Base-by-base conservation (phyloP, 2,113 vertebrate genomes). In the Pedetes capensis region DNA sequence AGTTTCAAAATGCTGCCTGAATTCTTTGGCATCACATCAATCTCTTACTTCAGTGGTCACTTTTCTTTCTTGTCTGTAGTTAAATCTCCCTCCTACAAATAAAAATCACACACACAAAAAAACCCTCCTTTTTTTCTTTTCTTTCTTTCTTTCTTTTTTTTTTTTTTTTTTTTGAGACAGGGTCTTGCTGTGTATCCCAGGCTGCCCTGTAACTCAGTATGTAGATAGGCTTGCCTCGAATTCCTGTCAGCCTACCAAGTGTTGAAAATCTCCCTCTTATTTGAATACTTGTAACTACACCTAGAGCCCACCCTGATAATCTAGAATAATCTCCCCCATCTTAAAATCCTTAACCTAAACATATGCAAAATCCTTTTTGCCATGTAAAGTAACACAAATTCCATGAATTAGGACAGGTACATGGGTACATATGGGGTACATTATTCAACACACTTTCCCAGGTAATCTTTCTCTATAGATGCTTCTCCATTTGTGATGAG, bases 341-440 rank as follows among this genome's bases (percentile, higher is more conserved):
- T 75, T 10, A 76, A 93, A 95, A 86, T 68, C 53, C 14, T 85
- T 92, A 75, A 92, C 74, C 37, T 92, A 75, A 92, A 80, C 37
- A 85, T 34, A 20, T 82, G 27, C 44, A 69, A 75, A 69, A 8
- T 83, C 17, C 22, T 44, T 85, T 87, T 95, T 78, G 39, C 42
- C 64, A 71, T 44, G 44, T 59, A 80, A 93, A 69, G 11, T 80
- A 68, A 80, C 34, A 55, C 32, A 44, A 22, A 71, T 72, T 95
- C 17, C 20, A 84, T 49, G n/a, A 29, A 79, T 78, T 57, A 57
- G n/a, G 55, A n/a, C n/a, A n/a, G n/a, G n/a, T n/a, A 84, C 27
- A 2, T 57, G 72, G 49, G 8, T 87, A 34, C 72, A 34, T 93
- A 88, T 87, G 29, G 71, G 13, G 23, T 20, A 11, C 42, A 78